Percentiles rank a stretch among this genome's conserved stretches.
Conservation (phyloP, 2,797 vertebrate species). For the Centropyge bicolor region DNA sequence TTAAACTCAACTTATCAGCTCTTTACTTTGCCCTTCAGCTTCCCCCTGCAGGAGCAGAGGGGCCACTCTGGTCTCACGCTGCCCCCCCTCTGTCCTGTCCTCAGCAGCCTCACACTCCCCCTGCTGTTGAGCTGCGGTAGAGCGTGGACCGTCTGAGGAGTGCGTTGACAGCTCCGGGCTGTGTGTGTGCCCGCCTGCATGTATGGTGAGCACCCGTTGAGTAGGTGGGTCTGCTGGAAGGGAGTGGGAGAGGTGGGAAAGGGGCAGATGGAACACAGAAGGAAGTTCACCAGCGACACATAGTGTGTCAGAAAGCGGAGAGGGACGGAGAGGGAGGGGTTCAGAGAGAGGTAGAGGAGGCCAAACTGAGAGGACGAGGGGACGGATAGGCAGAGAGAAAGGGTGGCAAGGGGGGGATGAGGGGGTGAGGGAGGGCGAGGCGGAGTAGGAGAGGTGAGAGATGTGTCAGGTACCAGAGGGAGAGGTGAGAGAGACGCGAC, state of each 20-base stretch:
- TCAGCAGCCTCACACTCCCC: slow-evolving; percentile 60
- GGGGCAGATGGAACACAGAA: slow-evolving; percentile 93
- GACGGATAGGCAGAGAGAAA: slow-evolving; percentile 44
- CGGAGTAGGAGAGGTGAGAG: slow-evolving; percentile 59
- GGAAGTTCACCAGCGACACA: slow-evolving; percentile 87
- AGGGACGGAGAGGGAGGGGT: slow-evolving; percentile 77
- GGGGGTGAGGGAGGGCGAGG: slow-evolving; percentile 36
- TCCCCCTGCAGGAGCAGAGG: slow-evolving; percentile 30
- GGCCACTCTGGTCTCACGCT: slow-evolving; percentile 3
- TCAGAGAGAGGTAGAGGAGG: slow-evolving; percentile 75
- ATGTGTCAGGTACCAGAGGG: slow-evolving; percentile 71
- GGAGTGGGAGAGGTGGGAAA: slow-evolving; percentile 88
- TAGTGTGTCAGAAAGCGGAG: slow-evolving; percentile 87
- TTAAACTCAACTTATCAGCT: background rate
- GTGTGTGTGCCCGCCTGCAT: slow-evolving; percentile 70
- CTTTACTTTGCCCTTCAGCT: slow-evolving; percentile 32
- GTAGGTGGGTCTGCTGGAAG: slow-evolving; percentile 89
- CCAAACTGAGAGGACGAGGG: slow-evolving; percentile 28
- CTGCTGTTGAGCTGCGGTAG: slow-evolving; percentile 72
- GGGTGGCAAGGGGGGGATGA: slow-evolving; percentile 20
- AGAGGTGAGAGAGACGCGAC: slow-evolving; percentile 56
- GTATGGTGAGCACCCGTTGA: slow-evolving; percentile 88
- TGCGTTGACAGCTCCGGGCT: slow-evolving; percentile 73
- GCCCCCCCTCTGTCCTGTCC: slow-evolving; percentile 16
- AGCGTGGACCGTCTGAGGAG: slow-evolving; percentile 68